A percentile compares a stretch with the other conserved stretches of the same genome.
Conservation (phyloP, 2,113 vertebrate species). For the Istiophorus platypterus region DNA sequence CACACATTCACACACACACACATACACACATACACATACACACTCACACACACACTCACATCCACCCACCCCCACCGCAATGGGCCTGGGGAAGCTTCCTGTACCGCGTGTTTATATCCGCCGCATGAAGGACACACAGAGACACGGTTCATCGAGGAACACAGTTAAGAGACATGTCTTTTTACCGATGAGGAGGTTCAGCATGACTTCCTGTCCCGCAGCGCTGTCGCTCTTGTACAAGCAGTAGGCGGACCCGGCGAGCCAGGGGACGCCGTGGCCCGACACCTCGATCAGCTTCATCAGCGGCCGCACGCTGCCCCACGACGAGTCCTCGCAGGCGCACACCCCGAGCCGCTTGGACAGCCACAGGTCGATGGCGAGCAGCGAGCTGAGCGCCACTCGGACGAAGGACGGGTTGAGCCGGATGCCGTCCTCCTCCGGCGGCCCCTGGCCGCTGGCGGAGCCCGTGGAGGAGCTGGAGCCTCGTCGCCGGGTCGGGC, state of each 20-base stretch:
- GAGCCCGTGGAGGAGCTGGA: constrained; percentile 85
- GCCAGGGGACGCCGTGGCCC: constrained; percentile 95
- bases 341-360: constrained; percentile 96
- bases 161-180: neutral
- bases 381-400: constrained; percentile 93
- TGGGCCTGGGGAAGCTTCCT: neutral
- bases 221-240: constrained; percentile 91
- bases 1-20: too few relatives aligned
- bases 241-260: constrained; percentile 90
- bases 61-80: neutral
- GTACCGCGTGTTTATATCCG: neutral
- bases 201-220: constrained; percentile 92
- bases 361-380: constrained; percentile 96
- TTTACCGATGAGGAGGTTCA: constrained; percentile 95
- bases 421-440: constrained; percentile 93
- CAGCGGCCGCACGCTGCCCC: constrained; percentile 91
- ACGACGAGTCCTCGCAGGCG: constrained; percentile 91
- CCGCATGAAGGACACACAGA: neutral
- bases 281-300: constrained; percentile 97
- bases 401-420: constrained; percentile 93
- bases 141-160: neutral
- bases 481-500: constrained; percentile 89
- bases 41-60: too few relatives aligned
- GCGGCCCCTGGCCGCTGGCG: constrained; percentile 75
- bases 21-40: too few relatives aligned